Evolutionary conservation across 2,113 vertebrate species (phyloP).

Genomic region (Carassius auratus): DNA sequence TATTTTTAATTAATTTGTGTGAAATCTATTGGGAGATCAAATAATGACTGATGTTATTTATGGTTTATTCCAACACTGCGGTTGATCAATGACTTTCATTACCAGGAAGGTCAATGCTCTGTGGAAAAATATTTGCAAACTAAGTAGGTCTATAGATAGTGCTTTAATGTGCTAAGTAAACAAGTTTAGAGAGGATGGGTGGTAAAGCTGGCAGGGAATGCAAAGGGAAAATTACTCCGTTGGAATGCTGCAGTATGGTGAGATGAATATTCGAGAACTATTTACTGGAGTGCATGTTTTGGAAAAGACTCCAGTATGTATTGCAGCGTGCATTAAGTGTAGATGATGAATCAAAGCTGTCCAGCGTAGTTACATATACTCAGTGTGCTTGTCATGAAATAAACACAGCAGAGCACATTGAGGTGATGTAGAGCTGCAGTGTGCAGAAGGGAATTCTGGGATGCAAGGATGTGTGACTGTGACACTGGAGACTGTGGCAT

Average conservation of each 20-base stretch:
- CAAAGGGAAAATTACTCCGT: neutral
- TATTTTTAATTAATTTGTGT: too few species aligned
- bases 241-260: neutral
- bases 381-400: neutral
- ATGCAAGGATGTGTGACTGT: slow-evolving; percentile 35
- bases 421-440: neutral
- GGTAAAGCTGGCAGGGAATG: neutral
- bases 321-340: neutral
- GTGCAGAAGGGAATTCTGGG: slow-evolving; percentile 24
- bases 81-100: too few species aligned
- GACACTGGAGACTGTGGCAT: slow-evolving; percentile 52
- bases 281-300: neutral
- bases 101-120: too few species aligned
- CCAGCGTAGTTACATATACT: neutral
- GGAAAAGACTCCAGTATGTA: neutral
- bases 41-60: too few species aligned
- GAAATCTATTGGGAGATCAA: too few species aligned
- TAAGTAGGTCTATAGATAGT: neutral
- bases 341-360: neutral
- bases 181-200: neutral
- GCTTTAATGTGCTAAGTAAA: neutral
- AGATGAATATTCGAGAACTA: neutral
- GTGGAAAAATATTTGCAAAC: neutral
- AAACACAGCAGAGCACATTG: neutral
- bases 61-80: too few species aligned